Evolutionary conservation across 2,113 vertebrate species (phyloP).

Genomic region (Melanocharis versteri): DNA sequence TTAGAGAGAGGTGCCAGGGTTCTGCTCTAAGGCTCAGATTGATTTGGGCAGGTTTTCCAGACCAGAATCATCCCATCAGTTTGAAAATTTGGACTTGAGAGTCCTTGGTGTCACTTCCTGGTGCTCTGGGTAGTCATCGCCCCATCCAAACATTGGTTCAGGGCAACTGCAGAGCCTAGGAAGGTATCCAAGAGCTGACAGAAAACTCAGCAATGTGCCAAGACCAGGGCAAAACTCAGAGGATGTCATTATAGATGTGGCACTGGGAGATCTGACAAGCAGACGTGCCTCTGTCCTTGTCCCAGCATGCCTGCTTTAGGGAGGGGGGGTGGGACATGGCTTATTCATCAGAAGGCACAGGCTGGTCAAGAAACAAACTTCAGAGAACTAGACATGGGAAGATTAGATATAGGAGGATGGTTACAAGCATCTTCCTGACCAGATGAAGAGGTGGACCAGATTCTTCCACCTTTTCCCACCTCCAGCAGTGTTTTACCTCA

Average conservation of each 20-base stretch:
- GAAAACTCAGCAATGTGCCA: neutral
- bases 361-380: neutral
- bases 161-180: neutral
- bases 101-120: neutral
- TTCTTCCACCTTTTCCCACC: neutral
- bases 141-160: accelerated
- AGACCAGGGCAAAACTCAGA: neutral
- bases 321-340: neutral
- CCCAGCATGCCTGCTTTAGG: neutral
- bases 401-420: neutral
- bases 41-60: neutral
- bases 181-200: neutral
- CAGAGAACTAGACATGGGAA: neutral
- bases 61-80: neutral
- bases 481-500: neutral
- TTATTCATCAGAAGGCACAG: neutral
- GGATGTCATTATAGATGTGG: neutral
- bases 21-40: neutral
- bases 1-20: neutral
- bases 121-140: neutral
- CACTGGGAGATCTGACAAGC: neutral
- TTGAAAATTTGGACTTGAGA: neutral
- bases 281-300: neutral
- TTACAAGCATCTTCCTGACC: neutral
- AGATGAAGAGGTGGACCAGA: neutral